These are phyloP conservation scores for Tanypteryx hageni DNA, from an alignment of 2,888 invertebrate genomes.

Conservation along the genomic window DNA sequence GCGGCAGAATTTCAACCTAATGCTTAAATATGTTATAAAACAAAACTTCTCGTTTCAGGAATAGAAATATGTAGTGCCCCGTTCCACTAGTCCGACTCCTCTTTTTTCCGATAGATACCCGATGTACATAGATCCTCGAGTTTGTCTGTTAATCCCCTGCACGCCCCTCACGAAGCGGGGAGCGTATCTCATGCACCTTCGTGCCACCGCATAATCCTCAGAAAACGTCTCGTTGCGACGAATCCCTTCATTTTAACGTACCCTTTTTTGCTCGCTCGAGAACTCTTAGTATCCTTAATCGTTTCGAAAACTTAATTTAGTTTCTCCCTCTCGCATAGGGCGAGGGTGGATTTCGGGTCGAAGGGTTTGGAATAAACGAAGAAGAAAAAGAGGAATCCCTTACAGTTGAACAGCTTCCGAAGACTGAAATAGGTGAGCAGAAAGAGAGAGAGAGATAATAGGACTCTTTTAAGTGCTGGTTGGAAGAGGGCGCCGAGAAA, in stretches of 20 bases:
- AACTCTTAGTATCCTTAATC: neutral
- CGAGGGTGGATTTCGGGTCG: too few species aligned
- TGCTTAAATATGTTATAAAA: too few species aligned
- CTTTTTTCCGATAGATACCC: too few species aligned
- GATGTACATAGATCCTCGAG: too few species aligned
- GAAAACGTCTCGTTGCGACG: neutral
- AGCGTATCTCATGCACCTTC: too few species aligned
- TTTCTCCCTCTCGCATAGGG: neutral
- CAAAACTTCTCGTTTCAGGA: too few species aligned
- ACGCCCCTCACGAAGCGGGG: too few species aligned
- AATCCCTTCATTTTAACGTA: neutral
- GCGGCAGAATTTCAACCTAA: too few species aligned
- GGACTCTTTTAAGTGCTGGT: neutral
- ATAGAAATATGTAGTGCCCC: too few species aligned
- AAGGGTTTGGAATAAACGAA: neutral
- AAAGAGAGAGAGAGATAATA: neutral
- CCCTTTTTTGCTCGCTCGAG: neutral
- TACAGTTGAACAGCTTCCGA: constrained; percentile 4
- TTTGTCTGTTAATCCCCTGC: too few species aligned
- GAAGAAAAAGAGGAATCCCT: neutral
- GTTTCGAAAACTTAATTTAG: neutral
- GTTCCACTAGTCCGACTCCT: too few species aligned
- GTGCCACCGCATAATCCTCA: neutral
- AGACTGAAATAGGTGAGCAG: neutral
- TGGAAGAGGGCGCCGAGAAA: neutral